Evolutionary conservation across 2,113 vertebrate genomes (phyloP), one percentile per base, ranked within the genome.

Genomic region (Ophiodon elongatus): DNA sequence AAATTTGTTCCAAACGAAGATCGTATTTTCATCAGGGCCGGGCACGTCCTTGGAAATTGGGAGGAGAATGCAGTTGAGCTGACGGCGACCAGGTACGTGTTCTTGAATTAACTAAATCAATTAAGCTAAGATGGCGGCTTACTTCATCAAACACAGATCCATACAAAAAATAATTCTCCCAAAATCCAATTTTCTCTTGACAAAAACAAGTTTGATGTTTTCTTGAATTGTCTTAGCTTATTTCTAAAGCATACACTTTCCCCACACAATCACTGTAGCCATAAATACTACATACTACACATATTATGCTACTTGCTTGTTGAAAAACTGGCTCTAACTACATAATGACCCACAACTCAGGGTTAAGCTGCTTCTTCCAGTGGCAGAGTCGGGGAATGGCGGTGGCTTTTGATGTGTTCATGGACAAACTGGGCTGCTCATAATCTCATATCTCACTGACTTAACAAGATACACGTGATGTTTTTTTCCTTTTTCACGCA

Each of bases 1-100:
- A 90, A 82, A 5, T 83, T 98, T n/a, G 25, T 96, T 80, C 83
- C 85, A 0, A 0, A 25, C 0, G 15, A 37, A 2, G 93, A 98
- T 29, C 77, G 0, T 0, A 85, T 99, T 0, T 95, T 94, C 4
- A 71, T 99, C 79, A 87, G 52, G 27, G 96, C 91, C 0, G 92
- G 80, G 10, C 1, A 1, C 2, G 4, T 0, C 17, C 80, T 94
- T 54, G 87, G 91, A 2, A n/a, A 8, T 0, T 96, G 96, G 96
- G 0, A 89, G 0, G 23, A 79, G 0, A 0, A 95, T 76, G 0
- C 33, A 17, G 25, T 10, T n/a, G 79, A 94, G 8, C 85, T 76
- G 15, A 86, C 0, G 94, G 95, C 57, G 82, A 93, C 63, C 45
- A 91, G 78, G 96, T 96, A 85, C 10, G 31, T 35, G 27, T 8